Percentiles rank a stretch among this genome's conserved stretches.
Evolutionary conservation across 2,797 vertebrate species (phyloP).

Genomic region (Enteromius trimaculatus): DNA sequence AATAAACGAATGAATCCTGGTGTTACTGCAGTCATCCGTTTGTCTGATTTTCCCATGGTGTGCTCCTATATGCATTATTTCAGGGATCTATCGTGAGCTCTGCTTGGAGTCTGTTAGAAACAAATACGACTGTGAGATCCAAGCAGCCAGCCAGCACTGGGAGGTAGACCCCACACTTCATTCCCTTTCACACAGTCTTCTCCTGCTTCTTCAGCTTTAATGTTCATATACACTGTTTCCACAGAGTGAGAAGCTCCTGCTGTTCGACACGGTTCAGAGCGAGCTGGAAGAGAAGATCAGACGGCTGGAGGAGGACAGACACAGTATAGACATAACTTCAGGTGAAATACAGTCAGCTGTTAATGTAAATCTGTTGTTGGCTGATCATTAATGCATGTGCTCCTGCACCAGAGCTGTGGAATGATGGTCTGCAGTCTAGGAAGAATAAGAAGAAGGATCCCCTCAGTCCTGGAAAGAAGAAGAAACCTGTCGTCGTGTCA

Average conservation of each 20-base stretch:
- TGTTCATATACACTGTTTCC: constrained; percentile 18
- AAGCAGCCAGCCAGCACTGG: constrained; percentile 96
- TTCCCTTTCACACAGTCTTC: neutral
- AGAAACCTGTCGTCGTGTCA: constrained; percentile 94
- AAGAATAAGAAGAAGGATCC: constrained; percentile 93
- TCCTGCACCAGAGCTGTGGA: constrained; percentile 88
- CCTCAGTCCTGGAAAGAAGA: constrained; percentile 95
- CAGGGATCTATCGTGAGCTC: constrained; percentile 87
- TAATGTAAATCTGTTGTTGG: neutral
- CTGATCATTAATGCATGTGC: neutral
- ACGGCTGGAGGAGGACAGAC: constrained; percentile 92
- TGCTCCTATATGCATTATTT: neutral
- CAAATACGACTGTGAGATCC: constrained; percentile 98
- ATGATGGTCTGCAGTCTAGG: constrained; percentile 92
- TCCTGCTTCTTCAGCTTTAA: neutral
- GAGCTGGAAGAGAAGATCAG: constrained; percentile 98
- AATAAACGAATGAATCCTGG: too few relatives aligned
- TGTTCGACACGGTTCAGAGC: constrained; percentile 96
- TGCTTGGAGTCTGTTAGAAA: constrained; percentile 97
- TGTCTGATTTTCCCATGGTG: neutral
- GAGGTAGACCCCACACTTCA: constrained; percentile 79
- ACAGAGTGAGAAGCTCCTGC: constrained; percentile 95
- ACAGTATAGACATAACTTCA: constrained; percentile 82
- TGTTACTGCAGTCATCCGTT: too few relatives aligned
- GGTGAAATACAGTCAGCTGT: neutral